A percentile compares a stretch with the other conserved stretches of the same genome.
These are phyloP conservation scores for Diaphora mendica DNA, from an alignment of 2,888 invertebrate species.

Conservation along the genomic window DNA sequence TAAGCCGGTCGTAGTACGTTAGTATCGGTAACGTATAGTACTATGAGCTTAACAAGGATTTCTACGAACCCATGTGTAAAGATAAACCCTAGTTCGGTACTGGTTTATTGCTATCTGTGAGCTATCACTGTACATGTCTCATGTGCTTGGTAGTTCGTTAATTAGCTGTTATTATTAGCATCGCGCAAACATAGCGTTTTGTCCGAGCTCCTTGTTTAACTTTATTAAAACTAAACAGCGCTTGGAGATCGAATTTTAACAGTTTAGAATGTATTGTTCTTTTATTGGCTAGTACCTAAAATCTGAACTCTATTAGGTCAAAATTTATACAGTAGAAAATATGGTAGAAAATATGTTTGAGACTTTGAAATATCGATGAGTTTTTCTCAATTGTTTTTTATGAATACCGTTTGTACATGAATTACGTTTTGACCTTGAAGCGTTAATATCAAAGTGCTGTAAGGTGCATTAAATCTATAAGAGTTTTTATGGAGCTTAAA, in stretches of 20 bases:
- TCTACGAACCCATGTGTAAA: background rate
- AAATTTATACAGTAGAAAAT: background rate
- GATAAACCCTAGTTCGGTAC: constrained; percentile 6
- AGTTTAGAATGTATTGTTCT: background rate
- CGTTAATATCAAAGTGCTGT: background rate
- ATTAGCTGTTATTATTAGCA: background rate
- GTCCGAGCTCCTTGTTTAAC: background rate
- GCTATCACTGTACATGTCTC: background rate
- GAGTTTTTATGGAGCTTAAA: background rate
- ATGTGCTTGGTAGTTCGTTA: background rate
- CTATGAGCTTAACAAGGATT: constrained; percentile 1
- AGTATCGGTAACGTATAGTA: constrained; percentile 1
- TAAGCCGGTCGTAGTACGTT: constrained; percentile 9
- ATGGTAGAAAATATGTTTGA: background rate
- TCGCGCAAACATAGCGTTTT: background rate
- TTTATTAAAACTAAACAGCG: background rate
- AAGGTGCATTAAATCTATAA: background rate
- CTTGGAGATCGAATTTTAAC: background rate
- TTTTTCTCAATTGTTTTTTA: background rate
- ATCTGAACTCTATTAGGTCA: background rate
- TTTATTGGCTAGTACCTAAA: background rate
- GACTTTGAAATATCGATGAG: background rate
- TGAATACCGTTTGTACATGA: background rate
- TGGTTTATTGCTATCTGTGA: background rate
- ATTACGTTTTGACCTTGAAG: background rate